A percentile compares a stretch with the other conserved stretches of the same genome.
These are phyloP conservation scores for Mesopsocus fuscifrons DNA, from an alignment of 2,888 invertebrate species.

Conservation along the genomic window DNA sequence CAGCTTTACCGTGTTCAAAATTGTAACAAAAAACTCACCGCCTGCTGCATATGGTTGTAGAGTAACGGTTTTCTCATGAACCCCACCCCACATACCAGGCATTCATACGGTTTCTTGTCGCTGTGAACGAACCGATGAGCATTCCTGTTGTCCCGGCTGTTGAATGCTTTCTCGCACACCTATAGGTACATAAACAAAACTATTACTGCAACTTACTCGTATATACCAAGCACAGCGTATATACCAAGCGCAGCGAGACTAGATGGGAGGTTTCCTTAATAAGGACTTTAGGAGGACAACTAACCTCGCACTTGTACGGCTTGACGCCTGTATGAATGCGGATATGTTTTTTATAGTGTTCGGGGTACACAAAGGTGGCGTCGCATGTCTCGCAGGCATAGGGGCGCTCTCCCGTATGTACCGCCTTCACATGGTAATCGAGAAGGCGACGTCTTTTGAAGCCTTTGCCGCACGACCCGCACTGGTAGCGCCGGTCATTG, in stretches of 20 bases:
- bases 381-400: slow-evolving; percentile 49
- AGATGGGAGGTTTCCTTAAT: no score
- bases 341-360: slow-evolving; percentile 62
- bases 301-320: slow-evolving; percentile 51
- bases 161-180: slow-evolving; percentile 70
- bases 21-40: slow-evolving; percentile 28
- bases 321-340: slow-evolving; percentile 60
- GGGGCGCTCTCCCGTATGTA: slow-evolving; percentile 62
- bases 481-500: slow-evolving; percentile 52
- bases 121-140: slow-evolving; percentile 71
- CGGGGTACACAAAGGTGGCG: slow-evolving; percentile 67
- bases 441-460: slow-evolving; percentile 53
- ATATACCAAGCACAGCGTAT: no score
- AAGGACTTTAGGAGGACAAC: no score
- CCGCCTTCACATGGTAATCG: slow-evolving; percentile 64
- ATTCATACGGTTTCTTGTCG: slow-evolving; percentile 73
- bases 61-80: slow-evolving; percentile 68
- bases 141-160: slow-evolving; percentile 66
- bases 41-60: slow-evolving; percentile 53
- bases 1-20: no score
- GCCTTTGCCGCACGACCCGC: slow-evolving; percentile 47
- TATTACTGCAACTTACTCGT: slow-evolving; percentile 4
- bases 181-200: slow-evolving; percentile 21
- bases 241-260: no score
- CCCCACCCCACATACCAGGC: slow-evolving; percentile 57